Base-by-base conservation (phyloP, 2,113 vertebrate species). In the Chroicocephalus ridibundus region DNA sequence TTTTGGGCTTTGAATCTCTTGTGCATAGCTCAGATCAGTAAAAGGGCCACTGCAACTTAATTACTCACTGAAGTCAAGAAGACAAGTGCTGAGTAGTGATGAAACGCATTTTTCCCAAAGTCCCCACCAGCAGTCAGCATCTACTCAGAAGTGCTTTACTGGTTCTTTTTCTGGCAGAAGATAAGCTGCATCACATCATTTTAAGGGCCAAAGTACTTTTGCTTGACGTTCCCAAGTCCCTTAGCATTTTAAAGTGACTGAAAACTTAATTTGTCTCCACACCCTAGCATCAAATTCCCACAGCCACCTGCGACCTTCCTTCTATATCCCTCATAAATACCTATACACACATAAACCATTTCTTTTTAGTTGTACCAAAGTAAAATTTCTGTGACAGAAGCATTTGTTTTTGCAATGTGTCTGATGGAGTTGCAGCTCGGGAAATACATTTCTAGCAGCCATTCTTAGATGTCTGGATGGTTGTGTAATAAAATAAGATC, bases 21-120 rank as follows among this genome's bases (percentile, higher is more conserved):
- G 52, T 86, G 86, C 62, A 47, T 52, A 94, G 51, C 78, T 89
- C 64, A 79, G 61, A 86, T 61, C 90, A 94, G 69, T 94, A 44
- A 82, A 87, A 92, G 19, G 90, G 78, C 66, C 46, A 40, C 66
- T 74, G 49, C 75, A 96, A 93, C 69, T 86, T 94, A 80, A 96
- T 83, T 90, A 91, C 29, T 66, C 69, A 20, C 58, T 72, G 15
- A 93, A 96, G 86, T 92, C 46, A 90, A 57, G 87, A 64, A 17
- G 61, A 82, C 83, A 95, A 95, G 87, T 82, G 49, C 60, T 93
- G 69, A 96, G 42, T 52, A 89, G 58, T 24, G 49, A 92, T 69
- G 82, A 94, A 86, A 49, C 0, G 0, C 22, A 54, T 90, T 89
- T 80, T 84, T 89, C 68, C 87, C 74, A 0, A 80, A 74, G 72